Conservation (phyloP, 2,888 invertebrate species). For the Ennomos erosarius region DNA sequence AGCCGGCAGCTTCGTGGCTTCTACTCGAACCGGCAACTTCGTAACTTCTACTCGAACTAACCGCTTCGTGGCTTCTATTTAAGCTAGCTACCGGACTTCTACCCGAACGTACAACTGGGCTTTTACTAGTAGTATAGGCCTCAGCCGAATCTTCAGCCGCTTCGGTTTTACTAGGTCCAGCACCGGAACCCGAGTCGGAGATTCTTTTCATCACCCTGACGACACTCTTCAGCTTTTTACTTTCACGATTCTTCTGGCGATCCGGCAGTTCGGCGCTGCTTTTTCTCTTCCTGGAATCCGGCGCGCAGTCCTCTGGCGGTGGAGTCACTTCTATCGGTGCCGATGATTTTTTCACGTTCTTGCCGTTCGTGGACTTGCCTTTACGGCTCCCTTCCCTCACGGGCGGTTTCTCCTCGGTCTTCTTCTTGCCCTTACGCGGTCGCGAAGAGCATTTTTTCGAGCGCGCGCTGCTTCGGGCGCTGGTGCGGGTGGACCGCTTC, state of each 20-base stretch:
- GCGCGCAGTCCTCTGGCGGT: background rate
- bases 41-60: no score
- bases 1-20: background rate
- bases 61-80: no score
- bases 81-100: no score
- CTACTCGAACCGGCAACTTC: background rate
- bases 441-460: conserved; percentile 5
- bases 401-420: conserved; percentile 10
- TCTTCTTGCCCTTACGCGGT: background rate
- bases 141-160: no score
- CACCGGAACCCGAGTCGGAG: conserved; percentile 6
- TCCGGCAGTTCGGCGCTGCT: background rate
- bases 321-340: background rate
- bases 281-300: background rate
- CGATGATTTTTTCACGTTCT: conserved; percentile 34
- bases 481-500: conserved; percentile 18
- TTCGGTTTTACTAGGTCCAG: background rate
- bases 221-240: conserved; percentile 74
- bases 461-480: conserved; percentile 34
- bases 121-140: no score
- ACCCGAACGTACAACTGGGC: no score
- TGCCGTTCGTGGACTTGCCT: conserved; percentile 34
- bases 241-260: conserved; percentile 53
- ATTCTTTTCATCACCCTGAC: conserved; percentile 62
- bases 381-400: conserved; percentile 21